Percentiles rank a stretch among this genome's conserved stretches.
phyloP scores from a whole-genome alignment of 1,140 invertebrate genomes.

The Nomia melanderi region DNA sequence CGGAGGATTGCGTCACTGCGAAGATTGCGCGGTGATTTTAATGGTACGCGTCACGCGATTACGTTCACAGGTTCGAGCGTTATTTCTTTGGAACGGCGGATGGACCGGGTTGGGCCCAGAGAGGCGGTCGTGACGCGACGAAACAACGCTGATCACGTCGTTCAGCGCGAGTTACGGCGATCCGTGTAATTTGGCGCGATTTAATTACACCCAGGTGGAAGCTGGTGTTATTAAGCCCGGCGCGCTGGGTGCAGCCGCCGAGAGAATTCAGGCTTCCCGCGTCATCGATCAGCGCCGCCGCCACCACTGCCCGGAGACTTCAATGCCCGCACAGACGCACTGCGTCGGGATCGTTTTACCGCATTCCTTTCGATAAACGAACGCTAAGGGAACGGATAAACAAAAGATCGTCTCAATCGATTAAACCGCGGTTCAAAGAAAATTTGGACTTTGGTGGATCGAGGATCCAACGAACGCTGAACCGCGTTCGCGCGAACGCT shows the following conservation, averaged over 20 bases:
- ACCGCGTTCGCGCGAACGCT: too few relatives aligned
- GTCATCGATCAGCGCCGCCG: constrained; percentile 40
- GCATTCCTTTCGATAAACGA: too few relatives aligned
- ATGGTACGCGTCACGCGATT: not conserved
- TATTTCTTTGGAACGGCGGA: not conserved
- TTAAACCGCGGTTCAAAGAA: too few relatives aligned
- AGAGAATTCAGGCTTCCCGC: constrained; percentile 24
- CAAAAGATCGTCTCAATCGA: constrained; percentile 1
- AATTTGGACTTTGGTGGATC: too few relatives aligned
- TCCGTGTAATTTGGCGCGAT: constrained; percentile 4
- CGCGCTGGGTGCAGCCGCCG: not conserved
- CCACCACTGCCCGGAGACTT: constrained; percentile 53
- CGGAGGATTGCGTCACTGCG: not conserved
- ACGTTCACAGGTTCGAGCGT: too few relatives aligned
- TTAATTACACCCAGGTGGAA: constrained; percentile 23
- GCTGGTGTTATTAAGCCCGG: constrained; percentile 6
- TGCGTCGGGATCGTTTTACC: not conserved
- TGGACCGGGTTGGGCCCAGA: too few relatives aligned
- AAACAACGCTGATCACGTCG: not conserved
- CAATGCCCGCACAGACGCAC: constrained; percentile 49
- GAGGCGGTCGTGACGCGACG: not conserved
- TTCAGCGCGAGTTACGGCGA: not conserved
- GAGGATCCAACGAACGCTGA: too few relatives aligned
- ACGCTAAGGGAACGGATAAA: too few relatives aligned
- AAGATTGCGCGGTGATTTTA: not conserved